Evolutionary conservation across 2,888 invertebrate species (phyloP), one percentile per base, ranked within the genome.

Genomic region (Suillia variegata): DNA sequence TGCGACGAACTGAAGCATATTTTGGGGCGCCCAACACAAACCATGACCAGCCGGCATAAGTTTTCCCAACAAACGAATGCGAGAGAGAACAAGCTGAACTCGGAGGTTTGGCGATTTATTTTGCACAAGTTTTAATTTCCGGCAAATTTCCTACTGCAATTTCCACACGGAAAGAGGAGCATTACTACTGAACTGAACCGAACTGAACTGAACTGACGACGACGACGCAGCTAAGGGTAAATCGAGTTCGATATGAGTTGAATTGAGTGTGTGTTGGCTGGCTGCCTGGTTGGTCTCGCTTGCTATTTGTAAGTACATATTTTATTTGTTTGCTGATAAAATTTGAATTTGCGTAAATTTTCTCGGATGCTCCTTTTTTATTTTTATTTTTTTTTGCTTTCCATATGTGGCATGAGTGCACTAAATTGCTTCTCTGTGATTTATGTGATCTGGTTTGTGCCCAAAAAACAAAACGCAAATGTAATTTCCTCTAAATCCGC

Each of bases 91-190:
- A n/a, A n/a, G n/a, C 15, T n/a, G 38, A 38, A 38, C 38, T 38
- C 38, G 38, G 38, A n/a, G n/a, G 45, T 69, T 65, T 75, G 72
- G 67, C 74, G 72, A 76, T 76, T 76, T 77, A 76, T 77, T 75
- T 74, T 76, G 70, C 74, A 71, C 69, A 76, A 76, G 76, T 75
- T 76, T 76, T 76, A 76, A 76, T 76, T 76, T 76, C 75, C 75
- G 75, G 77, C 67, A 71, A 75, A 76, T 77, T 76, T 76, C 77
- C 75, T 76, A 76, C 64, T 72, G 72, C 73, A 77, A 76, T 76
- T 77, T 76, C 76, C 76, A 63, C 26, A n/a, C 38, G 38, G 38
- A 38, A n/a, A n/a, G 38, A 38, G n/a, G 38, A n/a, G 38, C 38
- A 38, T 38, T 38, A 60, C 31, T 10, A 10, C 38, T 38, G 38